Evolutionary conservation across 2,113 vertebrate genomes (phyloP).

Genomic region (Pandion haliaetus): DNA sequence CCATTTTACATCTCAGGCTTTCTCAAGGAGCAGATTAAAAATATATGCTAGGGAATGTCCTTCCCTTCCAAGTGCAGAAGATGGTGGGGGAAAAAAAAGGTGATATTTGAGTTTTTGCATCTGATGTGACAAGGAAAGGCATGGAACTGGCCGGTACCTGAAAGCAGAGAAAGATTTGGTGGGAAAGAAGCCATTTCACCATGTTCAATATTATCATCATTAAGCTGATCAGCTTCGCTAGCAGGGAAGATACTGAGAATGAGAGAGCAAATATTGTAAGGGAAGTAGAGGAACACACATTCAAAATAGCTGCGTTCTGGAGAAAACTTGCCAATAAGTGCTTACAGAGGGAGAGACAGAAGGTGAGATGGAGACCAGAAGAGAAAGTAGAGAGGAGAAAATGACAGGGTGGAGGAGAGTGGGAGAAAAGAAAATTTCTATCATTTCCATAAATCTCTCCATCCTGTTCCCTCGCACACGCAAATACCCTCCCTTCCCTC

Average conservation of each 20-base stretch:
- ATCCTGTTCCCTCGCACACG: not conserved
- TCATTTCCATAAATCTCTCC: not conserved
- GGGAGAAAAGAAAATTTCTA: not conserved
- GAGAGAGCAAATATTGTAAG: slow-evolving; percentile 8
- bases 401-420: not conserved
- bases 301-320: slow-evolving; percentile 9
- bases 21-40: not conserved
- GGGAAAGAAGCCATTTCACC: not conserved
- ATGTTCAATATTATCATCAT: slow-evolving; percentile 2
- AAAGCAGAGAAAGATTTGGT: not conserved
- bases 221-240: not conserved
- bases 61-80: not conserved
- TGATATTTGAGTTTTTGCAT: not conserved
- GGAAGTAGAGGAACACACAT: not conserved
- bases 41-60: not conserved
- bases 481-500: not conserved
- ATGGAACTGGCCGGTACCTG: not conserved
- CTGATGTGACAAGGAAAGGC: not conserved
- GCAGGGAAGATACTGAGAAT: not conserved
- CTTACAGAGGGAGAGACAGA: slow-evolving; percentile 14
- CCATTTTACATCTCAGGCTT: not conserved
- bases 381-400: not conserved
- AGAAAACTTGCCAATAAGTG: not conserved
- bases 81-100: not conserved
- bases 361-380: not conserved